Conservation (phyloP, 1,140 invertebrate species). For the Centruroides sculpturatus region DNA sequence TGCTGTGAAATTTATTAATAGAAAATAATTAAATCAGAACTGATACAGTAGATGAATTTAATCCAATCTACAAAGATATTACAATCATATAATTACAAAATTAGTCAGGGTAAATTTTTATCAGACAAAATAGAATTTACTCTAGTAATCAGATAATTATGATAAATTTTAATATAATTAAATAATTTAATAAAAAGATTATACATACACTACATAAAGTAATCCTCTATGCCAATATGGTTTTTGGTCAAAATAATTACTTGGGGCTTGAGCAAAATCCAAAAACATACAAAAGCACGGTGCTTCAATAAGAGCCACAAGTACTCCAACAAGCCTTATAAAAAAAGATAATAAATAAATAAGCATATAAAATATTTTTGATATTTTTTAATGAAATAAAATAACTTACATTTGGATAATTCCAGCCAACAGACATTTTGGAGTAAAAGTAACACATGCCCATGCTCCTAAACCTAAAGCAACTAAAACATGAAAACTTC, state of each 20-base stretch:
- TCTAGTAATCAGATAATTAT: no score
- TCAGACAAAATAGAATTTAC: no score
- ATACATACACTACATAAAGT: slow-evolving; percentile 64
- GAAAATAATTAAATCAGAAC: no score
- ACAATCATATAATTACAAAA: no score
- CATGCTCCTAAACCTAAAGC: slow-evolving; percentile 72
- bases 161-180: no score
- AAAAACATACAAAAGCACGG: slow-evolving; percentile 90
- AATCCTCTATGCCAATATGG: slow-evolving; percentile 83
- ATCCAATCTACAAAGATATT: no score
- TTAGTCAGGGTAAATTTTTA: no score
- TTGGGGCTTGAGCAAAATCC: slow-evolving; percentile 72
- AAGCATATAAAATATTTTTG: slow-evolving; percentile 1
- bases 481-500: slow-evolving; percentile 43
- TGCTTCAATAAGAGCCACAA: slow-evolving; percentile 73
- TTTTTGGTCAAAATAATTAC: slow-evolving; percentile 60
- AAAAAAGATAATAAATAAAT: slow-evolving; percentile 2
- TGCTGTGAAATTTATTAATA: no score
- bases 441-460: slow-evolving; percentile 55
- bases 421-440: slow-evolving; percentile 59
- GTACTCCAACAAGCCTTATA: slow-evolving; percentile 57
- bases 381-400: neutral
- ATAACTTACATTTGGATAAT: slow-evolving; percentile 65
- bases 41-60: no score
- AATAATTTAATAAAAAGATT: no score